Percentiles rank a stretch among this genome's conserved stretches.
Evolutionary conservation across 2,797 vertebrate species (phyloP).

Genomic region (Onychomys torridus): DNA sequence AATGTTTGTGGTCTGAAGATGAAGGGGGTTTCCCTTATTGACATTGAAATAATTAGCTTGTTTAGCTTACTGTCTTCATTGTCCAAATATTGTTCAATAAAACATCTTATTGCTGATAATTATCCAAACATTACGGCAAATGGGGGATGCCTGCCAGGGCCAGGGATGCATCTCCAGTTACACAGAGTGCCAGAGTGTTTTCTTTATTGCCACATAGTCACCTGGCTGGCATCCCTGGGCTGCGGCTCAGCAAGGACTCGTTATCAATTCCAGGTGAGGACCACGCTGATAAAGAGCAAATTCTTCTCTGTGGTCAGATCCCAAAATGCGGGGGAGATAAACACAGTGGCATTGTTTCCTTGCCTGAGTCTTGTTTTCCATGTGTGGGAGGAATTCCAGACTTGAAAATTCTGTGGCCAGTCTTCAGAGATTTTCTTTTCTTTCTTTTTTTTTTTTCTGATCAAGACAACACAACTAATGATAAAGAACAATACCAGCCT

Average conservation of each 20-base stretch:
- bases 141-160: background rate
- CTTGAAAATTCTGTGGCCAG: constrained; percentile 73
- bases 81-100: constrained; percentile 75
- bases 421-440: constrained; percentile 61
- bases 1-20: constrained; percentile 7
- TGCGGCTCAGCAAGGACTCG: background rate
- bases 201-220: background rate
- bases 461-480: constrained; percentile 67
- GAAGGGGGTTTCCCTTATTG: constrained; percentile 60
- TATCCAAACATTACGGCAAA: constrained; percentile 47
- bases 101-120: constrained; percentile 67
- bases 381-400: constrained; percentile 76
- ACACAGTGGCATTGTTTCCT: constrained; percentile 63
- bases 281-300: constrained; percentile 5
- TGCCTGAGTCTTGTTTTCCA: constrained; percentile 63
- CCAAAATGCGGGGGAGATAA: constrained; percentile 19
- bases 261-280: constrained; percentile 69
- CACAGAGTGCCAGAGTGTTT: background rate
- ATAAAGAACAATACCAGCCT: constrained; percentile 71
- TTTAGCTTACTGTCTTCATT: constrained; percentile 54
- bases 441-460: constrained; percentile 55
- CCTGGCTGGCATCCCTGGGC: background rate
- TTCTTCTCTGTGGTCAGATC: background rate
- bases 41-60: constrained; percentile 64
- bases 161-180: background rate